Base-by-base conservation (phyloP, 1,140 invertebrate species). In the Temnothorax curvispinosus region DNA sequence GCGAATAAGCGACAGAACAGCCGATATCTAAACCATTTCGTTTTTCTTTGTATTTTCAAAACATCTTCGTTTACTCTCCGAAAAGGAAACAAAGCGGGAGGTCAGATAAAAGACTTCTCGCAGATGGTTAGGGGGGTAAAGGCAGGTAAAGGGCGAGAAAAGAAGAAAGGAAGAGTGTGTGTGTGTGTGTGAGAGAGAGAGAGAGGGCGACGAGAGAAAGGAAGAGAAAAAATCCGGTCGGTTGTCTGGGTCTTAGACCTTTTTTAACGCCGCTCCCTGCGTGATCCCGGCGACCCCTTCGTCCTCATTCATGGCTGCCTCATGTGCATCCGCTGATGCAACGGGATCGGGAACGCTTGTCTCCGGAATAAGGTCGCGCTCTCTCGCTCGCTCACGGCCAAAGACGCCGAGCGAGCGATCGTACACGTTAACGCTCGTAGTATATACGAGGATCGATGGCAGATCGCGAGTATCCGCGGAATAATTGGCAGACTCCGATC, bases 301-400 rank as follows among this genome's bases (percentile, higher is more conserved):
- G 38, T 41, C 38, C 6, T 41, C 3, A 41, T 41, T 6, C 38
- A 6, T 6, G 38, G 38, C 38, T 27, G 27, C 27, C 27, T 27
- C 27, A 27, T 27, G 27, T 27, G 1, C 27, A 27, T 27, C 27
- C 27, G 38, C 38, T 6, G 38, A 41, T 41, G 38, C 38, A 84
- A 84, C 80, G 80, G 69, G 69, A 84, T 50, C 54, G 41, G 54
- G 44, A 75, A 58, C 58, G 69, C 64, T 35, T n/a, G 52, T 47
- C 78, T 35, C 0, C 4, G 41, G 41, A 84, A 74, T 84, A 74
- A 84, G 80, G 80, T 75, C 80, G 69, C 78, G 62, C 50, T 44
- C 76, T 35, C n/a, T 80, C 76, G 13, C n/a, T 21, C 65, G 62
- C 47, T 41, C 47, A 62, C 21, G 64, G 65, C 47, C 50, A 9